Evolutionary conservation across 2,113 vertebrate species (phyloP).

Genomic region (Microcebus tavaratra): DNA sequence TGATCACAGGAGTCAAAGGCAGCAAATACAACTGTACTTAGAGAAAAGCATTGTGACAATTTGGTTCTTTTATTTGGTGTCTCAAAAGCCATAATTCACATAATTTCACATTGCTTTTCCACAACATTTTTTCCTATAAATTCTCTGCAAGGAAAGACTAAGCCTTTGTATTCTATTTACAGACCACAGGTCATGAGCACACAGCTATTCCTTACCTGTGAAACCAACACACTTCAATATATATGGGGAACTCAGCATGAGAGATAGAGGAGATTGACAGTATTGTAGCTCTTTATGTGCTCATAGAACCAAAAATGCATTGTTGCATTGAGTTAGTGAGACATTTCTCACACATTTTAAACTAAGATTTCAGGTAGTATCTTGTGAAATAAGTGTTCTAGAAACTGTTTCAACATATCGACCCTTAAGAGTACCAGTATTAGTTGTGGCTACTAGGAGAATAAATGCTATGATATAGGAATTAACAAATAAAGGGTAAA

Average conservation of each 20-base stretch:
- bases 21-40: background rate
- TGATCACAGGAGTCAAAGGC: background rate
- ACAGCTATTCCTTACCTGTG: background rate
- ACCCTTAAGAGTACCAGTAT: background rate
- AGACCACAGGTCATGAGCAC: background rate
- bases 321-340: background rate
- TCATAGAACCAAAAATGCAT: background rate
- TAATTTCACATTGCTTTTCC: background rate
- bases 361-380: background rate
- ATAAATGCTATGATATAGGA: background rate
- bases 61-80: background rate
- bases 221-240: background rate
- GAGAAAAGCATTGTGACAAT: background rate
- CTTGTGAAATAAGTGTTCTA: background rate
- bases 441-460: background rate
- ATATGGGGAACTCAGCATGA: background rate
- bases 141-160: background rate
- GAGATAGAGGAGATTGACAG: background rate
- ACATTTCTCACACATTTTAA: slow-evolving; percentile 2
- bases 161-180: background rate
- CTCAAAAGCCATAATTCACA: background rate
- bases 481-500: background rate
- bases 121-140: background rate
- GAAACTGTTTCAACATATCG: background rate
- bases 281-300: background rate